These are phyloP conservation scores for Nothoprocta perdicaria DNA, from an alignment of 2,113 vertebrate genomes.

Conservation along the genomic window DNA sequence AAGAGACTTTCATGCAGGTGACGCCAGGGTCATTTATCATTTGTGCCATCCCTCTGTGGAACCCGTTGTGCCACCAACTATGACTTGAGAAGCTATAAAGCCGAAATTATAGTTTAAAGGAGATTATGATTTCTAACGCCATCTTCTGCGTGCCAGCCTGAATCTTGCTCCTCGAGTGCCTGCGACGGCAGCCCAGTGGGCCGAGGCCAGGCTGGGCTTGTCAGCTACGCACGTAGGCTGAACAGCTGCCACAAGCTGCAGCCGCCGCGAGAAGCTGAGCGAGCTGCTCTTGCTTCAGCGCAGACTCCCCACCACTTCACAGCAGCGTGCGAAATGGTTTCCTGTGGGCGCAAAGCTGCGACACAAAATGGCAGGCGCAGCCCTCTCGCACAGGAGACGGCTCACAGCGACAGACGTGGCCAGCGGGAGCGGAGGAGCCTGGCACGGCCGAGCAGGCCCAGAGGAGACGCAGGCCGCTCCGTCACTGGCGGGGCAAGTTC, in stretches of 20 bases:
- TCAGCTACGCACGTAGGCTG: not conserved
- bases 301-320: not conserved
- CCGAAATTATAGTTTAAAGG: not conserved
- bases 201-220: not conserved
- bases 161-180: not conserved
- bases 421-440: not conserved
- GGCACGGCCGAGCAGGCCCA: rapidly evolving
- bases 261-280: too few species aligned
- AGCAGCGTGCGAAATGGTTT: not conserved
- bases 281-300: not conserved
- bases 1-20: rapidly evolving
- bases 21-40: not conserved
- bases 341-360: not conserved
- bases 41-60: not conserved
- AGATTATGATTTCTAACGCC: not conserved
- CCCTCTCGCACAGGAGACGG: not conserved
- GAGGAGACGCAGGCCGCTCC: not conserved
- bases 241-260: rapidly evolving
- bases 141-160: not conserved
- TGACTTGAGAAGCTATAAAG: not conserved
- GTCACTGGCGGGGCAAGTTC: rapidly evolving
- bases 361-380: rapidly evolving
- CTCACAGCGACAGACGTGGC: not conserved
- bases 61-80: not conserved
- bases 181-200: not conserved